Evolutionary conservation across 2,113 vertebrate species (phyloP), one percentile per base, ranked within the genome.

Genomic region (Calypte anna): DNA sequence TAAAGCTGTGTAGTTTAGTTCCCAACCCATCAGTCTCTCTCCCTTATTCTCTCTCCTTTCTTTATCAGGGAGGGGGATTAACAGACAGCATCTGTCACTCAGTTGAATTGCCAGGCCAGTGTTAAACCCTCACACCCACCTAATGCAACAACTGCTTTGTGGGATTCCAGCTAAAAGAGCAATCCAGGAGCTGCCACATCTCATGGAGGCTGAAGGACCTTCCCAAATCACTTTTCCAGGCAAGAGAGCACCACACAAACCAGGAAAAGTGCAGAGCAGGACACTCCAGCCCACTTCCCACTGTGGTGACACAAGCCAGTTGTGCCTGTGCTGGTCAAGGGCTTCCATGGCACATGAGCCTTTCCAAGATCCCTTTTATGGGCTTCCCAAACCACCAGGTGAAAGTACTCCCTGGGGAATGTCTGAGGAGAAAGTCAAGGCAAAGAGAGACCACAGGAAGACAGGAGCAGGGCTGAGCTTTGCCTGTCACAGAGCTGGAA

Each of bases 391-490:
- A 70, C 54, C 31, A 57, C 25, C 40, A 12, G 38, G 18, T 43
- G 54, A 33, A 68, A 51, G 1, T 38, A 59, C 17, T 30, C 21
- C 0, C 0, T 0, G 2, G 20, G 14, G 7, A 51, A 50, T 0
- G 0, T 2, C 25, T 6, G 1, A 57, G 14, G 23, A 8, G 16
- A 27, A 90, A 53, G 23, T 3, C 36, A 22, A 57, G 21, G 24
- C 1, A 8, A 67, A 12, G 53, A 22, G 9, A 64, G n/a, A 77
- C 8, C 33, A 22, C 15, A 50, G 22, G 14, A 7, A 12, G 2
- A 10, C 1, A 4, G 7, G n/a, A 19, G 17, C 31, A 30, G 31
- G 13, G 73, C 44, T 53, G 17, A 69, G 31, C 13, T 31, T 22
- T 28, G 48, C 31, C 38, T 14, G 15, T 30, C 44, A 14, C 20